phyloP scores from a whole-genome alignment of 2,888 invertebrate genomes.

The Chromoteleia sp. region DNA sequence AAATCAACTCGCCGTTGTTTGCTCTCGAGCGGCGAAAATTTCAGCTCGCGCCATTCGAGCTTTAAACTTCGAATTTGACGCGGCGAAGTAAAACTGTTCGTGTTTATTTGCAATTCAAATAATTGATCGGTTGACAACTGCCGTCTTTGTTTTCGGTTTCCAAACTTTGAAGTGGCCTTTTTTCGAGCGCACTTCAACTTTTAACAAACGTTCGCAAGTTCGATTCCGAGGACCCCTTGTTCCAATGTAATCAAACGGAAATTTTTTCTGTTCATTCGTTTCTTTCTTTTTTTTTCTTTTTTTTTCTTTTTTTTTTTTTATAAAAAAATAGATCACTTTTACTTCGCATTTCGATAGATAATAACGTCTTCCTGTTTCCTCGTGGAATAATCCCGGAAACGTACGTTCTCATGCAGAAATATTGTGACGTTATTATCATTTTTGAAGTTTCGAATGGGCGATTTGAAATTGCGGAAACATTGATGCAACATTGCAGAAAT shows the following conservation, averaged over 20 bases:
- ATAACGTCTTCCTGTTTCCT: slow-evolving; percentile 2
- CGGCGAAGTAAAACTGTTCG: not conserved
- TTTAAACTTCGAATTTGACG: slow-evolving; percentile 10
- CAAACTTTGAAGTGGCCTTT: slow-evolving; percentile 28
- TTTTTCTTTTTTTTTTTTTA: not conserved
- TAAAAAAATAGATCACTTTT: slow-evolving; percentile 11
- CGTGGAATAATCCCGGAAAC: slow-evolving; percentile 12
- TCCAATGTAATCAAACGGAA: slow-evolving; percentile 21
- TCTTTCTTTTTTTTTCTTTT: not conserved
- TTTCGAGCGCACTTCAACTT: slow-evolving; percentile 34
- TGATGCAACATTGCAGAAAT: slow-evolving; percentile 1
- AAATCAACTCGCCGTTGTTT: slow-evolving; percentile 2
- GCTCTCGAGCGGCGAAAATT: not conserved
- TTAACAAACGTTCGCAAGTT: slow-evolving; percentile 44
- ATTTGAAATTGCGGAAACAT: slow-evolving; percentile 20
- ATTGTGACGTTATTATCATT: slow-evolving; percentile 6
- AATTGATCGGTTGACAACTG: slow-evolving; percentile 47
- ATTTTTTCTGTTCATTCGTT: not conserved
- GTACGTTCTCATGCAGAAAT: slow-evolving; percentile 27
- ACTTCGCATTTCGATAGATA: not conserved
- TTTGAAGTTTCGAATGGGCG: slow-evolving; percentile 9
- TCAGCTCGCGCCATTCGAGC: not conserved
- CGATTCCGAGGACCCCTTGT: slow-evolving; percentile 10
- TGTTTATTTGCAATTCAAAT: slow-evolving; percentile 49
- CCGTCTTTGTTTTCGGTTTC: slow-evolving; percentile 31